Base-by-base conservation (phyloP, 2,888 invertebrate genomes). In the Altica lythri region DNA sequence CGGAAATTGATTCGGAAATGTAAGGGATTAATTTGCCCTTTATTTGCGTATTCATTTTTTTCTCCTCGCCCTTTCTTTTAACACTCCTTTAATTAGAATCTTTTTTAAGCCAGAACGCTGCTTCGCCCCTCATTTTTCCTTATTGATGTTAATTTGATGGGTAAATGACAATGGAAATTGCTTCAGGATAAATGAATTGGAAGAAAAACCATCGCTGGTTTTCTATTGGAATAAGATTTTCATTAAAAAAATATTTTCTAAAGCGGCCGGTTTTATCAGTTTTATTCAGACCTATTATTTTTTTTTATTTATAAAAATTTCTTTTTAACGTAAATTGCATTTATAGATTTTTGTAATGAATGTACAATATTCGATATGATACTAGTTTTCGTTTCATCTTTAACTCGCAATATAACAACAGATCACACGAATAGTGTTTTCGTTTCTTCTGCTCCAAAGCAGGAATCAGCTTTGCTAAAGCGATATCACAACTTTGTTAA, bases 1-100 rank as follows among this genome's bases (percentile, higher is more conserved):
- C 71, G 72, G 72, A 73, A 72, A 72, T 72, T 71, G 70, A 65
- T 64, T 70, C 71, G 71, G 71, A 71, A 72, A 68, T 69, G 69
- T 68, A 69, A 68, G 68, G 67, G 65, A 68, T 68, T 70, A 70
- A 70, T 72, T 72, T 70, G 68, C 70, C 70, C 65, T 68, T 68
- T 67, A 72, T 72, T 72, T 71, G 69, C 71, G 71, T 72, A 65
- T 68, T 69, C 68, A 69, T 69, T 61, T 67, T 68, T 65, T 56
- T 48, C 29, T 38, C 48, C 43, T 53, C 49, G 47, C 53, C 53
- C 38, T 53, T 53, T 55, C 50, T 45, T 49, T 43, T 29, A 53
- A 43, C 52, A 22, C 42, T 50, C 50, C 46, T 34, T 51, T 57
- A 55, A 60, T 60, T 60, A 54, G 44, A 55, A 53, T 48, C 52